Evolutionary conservation across 2,113 vertebrate genomes (phyloP), one percentile per base, ranked within the genome.

Genomic region (Bos javanicus): DNA sequence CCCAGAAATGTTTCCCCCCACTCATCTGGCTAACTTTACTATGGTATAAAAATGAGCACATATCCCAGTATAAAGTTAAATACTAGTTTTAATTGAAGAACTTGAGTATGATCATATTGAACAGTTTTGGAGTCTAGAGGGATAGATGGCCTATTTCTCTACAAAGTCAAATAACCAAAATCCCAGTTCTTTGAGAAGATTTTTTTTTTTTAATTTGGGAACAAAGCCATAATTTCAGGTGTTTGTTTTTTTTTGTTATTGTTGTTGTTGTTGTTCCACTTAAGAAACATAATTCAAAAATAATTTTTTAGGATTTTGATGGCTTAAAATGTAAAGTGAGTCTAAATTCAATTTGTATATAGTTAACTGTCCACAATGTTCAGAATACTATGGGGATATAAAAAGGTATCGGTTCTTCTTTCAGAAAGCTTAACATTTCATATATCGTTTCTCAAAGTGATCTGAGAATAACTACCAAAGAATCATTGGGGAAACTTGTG

Each of bases 281-380:
- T 85, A 92, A 71, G 46, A 95, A 90, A 43, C 96, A 30, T 14
- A 95, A 36, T 87, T 90, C 54, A 91, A 90, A 97, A 95, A 62
- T 48, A 95, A 83, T 80, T 95, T 2, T 81, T 89, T 90, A 83
- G 71, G n/a, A 87, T 91, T 81, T 50, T 50, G 54, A 64, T 94
- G 57, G 36, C 13, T 50, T 56, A 88, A 74, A 39, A 87, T 93
- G 71, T 89, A 87, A 89, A 95, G 56, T 50, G 6, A 14, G 11
- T 71, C 23, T 81, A 21, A 74, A 81, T 90, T 92, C 91, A 71
- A 6, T 74, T 71, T 67, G 13, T 67, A 23, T 52, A 3, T 56
- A 74, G 59, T 91, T 91, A 96, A 93, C 59, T 88, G 3, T n/a
- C n/a, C 33, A n/a, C 3, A 26, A 2, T 86, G 13, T 82, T 85